These are phyloP conservation scores for Hybognathus amarus DNA, from an alignment of 2,797 vertebrate genomes.

Conservation along the genomic window DNA sequence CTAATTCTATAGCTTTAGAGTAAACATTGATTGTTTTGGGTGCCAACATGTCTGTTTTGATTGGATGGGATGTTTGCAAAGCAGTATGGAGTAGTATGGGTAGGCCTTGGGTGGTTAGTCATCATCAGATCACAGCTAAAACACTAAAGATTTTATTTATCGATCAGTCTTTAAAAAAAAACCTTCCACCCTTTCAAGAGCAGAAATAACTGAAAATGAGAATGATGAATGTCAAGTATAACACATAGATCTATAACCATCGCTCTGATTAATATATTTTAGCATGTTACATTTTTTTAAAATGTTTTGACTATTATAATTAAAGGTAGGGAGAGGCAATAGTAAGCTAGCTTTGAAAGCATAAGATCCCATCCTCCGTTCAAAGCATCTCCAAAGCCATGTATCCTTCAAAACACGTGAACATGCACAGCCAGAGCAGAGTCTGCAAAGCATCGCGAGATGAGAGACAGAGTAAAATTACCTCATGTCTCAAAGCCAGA, in stretches of 20 bases:
- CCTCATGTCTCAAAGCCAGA: too few species aligned
- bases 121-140: neutral
- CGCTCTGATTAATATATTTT: neutral
- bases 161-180: neutral
- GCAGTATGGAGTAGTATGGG: neutral
- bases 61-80: neutral
- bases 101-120: neutral
- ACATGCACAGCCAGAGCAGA: too few species aligned
- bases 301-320: neutral
- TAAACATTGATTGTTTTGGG: constrained; percentile 30
- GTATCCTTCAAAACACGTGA: too few species aligned
- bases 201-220: neutral
- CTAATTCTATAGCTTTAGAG: neutral
- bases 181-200: neutral
- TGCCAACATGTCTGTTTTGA: neutral
- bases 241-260: neutral
- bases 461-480: too few species aligned
- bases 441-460: too few species aligned
- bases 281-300: neutral
- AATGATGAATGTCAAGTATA: neutral
- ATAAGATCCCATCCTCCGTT: too few species aligned
- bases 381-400: too few species aligned
- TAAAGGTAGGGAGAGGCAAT: too few species aligned
- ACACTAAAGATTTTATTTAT: constrained; percentile 1
- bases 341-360: too few species aligned